Conservation (phyloP, 2,888 invertebrate genomes). For the Orthonevra nobilis region DNA sequence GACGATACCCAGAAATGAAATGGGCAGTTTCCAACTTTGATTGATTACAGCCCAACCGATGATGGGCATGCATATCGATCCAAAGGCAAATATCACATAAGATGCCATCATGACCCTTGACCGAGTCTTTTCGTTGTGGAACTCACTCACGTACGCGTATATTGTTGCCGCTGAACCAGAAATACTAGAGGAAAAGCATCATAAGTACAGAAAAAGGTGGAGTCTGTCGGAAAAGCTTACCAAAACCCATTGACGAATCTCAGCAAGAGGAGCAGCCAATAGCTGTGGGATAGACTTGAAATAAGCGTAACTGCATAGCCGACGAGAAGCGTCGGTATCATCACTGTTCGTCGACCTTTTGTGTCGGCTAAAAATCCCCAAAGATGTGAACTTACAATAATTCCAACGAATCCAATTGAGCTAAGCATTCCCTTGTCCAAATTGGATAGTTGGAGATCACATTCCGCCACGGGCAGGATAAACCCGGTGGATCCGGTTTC, state of each 20-base stretch:
- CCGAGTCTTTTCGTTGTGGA: slow-evolving; percentile 79
- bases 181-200: slow-evolving; percentile 72
- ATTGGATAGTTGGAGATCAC: slow-evolving; percentile 79
- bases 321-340: slow-evolving; percentile 80
- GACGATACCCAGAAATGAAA: slow-evolving; percentile 72
- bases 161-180: slow-evolving; percentile 81
- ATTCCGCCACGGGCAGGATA: slow-evolving; percentile 81
- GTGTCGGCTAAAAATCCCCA: slow-evolving; percentile 83
- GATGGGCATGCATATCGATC: slow-evolving; percentile 74
- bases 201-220: neutral
- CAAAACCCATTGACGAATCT: slow-evolving; percentile 82
- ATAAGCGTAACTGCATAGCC: slow-evolving; percentile 80
- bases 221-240: slow-evolving; percentile 78
- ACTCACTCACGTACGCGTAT: slow-evolving; percentile 82
- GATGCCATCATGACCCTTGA: slow-evolving; percentile 78
- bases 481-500: slow-evolving; percentile 81
- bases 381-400: slow-evolving; percentile 81
- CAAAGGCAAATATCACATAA: slow-evolving; percentile 75
- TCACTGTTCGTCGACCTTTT: slow-evolving; percentile 80
- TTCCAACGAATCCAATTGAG: slow-evolving; percentile 79
- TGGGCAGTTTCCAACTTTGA: slow-evolving; percentile 74
- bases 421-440: slow-evolving; percentile 79
- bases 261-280: slow-evolving; percentile 80
- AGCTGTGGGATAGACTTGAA: slow-evolving; percentile 80
- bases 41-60: slow-evolving; percentile 75